A percentile compares a stretch with the other conserved stretches of the same genome.
These are phyloP conservation scores for Nomada lathburiana DNA, from an alignment of 2,888 invertebrate species.

Conservation along the genomic window DNA sequence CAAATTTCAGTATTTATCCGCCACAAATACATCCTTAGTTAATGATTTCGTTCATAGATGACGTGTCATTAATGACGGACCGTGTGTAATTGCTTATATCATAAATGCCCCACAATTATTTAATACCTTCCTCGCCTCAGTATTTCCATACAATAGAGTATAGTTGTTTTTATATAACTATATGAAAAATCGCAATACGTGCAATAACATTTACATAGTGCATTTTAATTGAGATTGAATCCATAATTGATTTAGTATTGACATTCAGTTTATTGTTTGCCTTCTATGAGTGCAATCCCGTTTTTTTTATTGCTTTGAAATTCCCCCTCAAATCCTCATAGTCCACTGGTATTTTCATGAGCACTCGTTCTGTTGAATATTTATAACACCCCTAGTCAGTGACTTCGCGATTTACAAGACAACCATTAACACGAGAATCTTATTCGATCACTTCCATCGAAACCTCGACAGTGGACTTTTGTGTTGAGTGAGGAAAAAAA, in stretches of 20 bases:
- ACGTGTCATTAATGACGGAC: neutral
- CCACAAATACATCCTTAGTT: neutral
- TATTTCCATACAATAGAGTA: no score
- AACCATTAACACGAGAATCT: slow-evolving; percentile 1
- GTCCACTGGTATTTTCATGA: slow-evolving; percentile 6
- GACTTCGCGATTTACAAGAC: slow-evolving; percentile 19
- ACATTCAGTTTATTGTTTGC: neutral
- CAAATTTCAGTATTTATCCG: neutral
- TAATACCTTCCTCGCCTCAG: no score
- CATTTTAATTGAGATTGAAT: no score
- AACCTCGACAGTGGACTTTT: neutral
- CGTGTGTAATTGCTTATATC: no score
- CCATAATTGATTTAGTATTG: neutral
- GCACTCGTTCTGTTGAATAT: slow-evolving; percentile 20
- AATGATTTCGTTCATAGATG: neutral
- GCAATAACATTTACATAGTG: no score
- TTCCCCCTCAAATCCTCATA: neutral
- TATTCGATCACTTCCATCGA: neutral
- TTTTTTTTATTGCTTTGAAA: neutral
- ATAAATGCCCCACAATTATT: no score
- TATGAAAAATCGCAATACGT: no score
- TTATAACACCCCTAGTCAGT: slow-evolving; percentile 11
- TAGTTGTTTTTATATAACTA: no score
- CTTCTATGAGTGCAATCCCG: neutral
- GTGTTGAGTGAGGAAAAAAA: neutral